Percentiles rank a stretch among this genome's conserved stretches.
Conservation (phyloP, 2,888 invertebrate species). For the Carterocephalus palaemon region DNA sequence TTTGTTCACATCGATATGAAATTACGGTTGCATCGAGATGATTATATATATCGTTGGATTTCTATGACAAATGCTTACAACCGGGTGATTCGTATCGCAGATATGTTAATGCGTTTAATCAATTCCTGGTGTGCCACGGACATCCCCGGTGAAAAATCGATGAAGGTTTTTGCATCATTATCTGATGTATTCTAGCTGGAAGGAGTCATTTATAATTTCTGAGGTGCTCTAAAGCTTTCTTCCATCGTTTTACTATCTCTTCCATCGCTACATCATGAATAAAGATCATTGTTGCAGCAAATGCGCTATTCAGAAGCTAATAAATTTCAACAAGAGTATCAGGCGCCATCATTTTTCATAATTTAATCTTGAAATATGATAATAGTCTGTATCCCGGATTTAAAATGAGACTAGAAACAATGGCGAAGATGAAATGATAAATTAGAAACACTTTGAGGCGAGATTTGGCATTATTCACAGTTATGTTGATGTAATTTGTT, state of each 20-base stretch:
- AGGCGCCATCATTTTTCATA: slow-evolving; percentile 18
- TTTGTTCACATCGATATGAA: slow-evolving; percentile 40
- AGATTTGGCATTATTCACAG: neutral
- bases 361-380: slow-evolving; percentile 16
- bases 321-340: slow-evolving; percentile 7
- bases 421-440: slow-evolving; percentile 8
- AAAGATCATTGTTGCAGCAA: slow-evolving; percentile 10
- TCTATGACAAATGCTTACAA: slow-evolving; percentile 57
- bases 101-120: slow-evolving; percentile 60
- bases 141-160: slow-evolving; percentile 53
- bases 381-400: slow-evolving; percentile 3
- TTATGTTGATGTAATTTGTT: too few species aligned
- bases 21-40: slow-evolving; percentile 39
- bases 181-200: slow-evolving; percentile 40
- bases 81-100: slow-evolving; percentile 52
- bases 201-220: slow-evolving; percentile 38
- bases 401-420: slow-evolving; percentile 4
- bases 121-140: slow-evolving; percentile 43
- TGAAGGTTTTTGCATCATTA: slow-evolving; percentile 45
- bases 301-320: slow-evolving; percentile 6
- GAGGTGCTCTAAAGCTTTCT: slow-evolving; percentile 36
- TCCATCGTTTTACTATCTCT: slow-evolving; percentile 17
- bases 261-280: slow-evolving; percentile 11
- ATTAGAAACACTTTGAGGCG: neutral
- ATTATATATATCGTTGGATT: slow-evolving; percentile 38